Evolutionary conservation across 64 coral and sea anemone species (phyloP).

Genomic region (Catalaphyllia jardinei): DNA sequence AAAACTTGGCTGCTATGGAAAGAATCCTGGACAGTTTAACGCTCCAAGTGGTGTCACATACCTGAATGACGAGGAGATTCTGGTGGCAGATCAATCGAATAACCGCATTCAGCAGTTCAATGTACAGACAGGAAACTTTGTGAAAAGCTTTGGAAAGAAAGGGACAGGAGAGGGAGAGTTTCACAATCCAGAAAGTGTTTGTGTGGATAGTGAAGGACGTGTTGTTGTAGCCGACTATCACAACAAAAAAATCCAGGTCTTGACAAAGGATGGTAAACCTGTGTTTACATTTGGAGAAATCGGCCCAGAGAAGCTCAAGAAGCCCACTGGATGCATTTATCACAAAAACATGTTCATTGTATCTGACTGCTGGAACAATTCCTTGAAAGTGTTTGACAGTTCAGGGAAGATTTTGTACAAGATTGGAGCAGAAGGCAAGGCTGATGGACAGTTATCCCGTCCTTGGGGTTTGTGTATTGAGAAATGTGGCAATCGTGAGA

Average conservation of each 20-base stretch:
- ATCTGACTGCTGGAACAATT: not conserved
- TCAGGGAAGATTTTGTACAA: not conserved
- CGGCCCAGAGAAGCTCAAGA: not conserved
- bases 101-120: constrained; percentile 37
- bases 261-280: not conserved
- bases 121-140: constrained; percentile 21
- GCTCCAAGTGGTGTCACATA: not conserved
- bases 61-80: constrained; percentile 18
- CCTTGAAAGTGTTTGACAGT: not conserved
- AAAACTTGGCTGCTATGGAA: constrained; percentile 30
- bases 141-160: constrained; percentile 5
- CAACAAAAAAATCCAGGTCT: constrained; percentile 40
- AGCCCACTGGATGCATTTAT: not conserved
- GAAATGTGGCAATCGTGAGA: constrained; percentile 16
- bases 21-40: constrained; percentile 26
- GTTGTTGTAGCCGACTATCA: not conserved
- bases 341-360: constrained; percentile 8
- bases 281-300: not conserved
- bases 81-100: constrained; percentile 10
- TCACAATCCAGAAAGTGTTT: not conserved
- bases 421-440: constrained; percentile 25
- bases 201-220: not conserved
- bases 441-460: not conserved
- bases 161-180: constrained; percentile 22
- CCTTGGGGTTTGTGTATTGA: constrained; percentile 12